Evolutionary conservation across 2,888 invertebrate genomes (phyloP).

Genomic region (Cosmia trapezina): DNA sequence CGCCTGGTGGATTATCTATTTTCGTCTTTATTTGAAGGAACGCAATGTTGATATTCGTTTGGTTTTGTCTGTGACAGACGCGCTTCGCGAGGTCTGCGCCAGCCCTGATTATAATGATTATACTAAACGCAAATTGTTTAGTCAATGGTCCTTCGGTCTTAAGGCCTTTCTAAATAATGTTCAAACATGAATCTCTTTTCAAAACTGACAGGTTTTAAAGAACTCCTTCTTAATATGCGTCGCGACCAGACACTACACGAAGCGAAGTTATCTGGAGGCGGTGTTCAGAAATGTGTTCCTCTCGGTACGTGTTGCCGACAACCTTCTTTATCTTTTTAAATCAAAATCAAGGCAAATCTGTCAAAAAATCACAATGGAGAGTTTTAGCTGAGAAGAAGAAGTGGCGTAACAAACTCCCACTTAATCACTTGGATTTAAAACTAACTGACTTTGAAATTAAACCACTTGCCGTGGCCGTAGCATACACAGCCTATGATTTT

Average conservation of each 20-base stretch:
- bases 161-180: not conserved
- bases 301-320: constrained; percentile 30
- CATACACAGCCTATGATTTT: not conserved
- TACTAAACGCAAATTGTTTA: constrained; percentile 7
- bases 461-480: not conserved
- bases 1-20: not conserved
- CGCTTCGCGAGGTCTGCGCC: not conserved
- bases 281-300: constrained; percentile 18
- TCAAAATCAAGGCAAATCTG: not conserved
- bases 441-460: not conserved
- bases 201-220: constrained; percentile 31
- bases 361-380: not conserved
- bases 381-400: not conserved
- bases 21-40: not conserved
- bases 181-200: constrained; percentile 34
- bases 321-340: not conserved
- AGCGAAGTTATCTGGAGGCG: constrained; percentile 13
- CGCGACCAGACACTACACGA: constrained; percentile 54
- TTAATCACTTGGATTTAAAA: not conserved
- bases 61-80: not conserved
- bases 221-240: constrained; percentile 24
- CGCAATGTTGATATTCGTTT: constrained; percentile 6
- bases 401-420: not conserved
- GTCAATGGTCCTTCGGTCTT: constrained; percentile 4
- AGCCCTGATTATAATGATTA: not conserved